Evolutionary conservation across 2,888 invertebrate species (phyloP), one percentile per base, ranked within the genome.

Genomic region (Clepsis dumicolana): DNA sequence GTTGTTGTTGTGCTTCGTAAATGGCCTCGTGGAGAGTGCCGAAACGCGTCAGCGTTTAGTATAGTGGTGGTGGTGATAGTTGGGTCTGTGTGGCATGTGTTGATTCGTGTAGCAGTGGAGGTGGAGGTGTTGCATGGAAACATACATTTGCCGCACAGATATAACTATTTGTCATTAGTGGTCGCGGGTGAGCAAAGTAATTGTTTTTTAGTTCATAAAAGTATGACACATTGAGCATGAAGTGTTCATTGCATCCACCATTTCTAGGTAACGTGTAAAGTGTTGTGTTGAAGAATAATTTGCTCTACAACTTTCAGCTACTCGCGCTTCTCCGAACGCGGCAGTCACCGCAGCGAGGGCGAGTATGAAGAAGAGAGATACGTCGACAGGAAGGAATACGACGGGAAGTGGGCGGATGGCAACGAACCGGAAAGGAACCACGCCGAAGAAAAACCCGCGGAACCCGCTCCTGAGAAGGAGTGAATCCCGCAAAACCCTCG

Each of bases 391-490:
- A 95, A 95, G 82, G 94, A 95, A 73, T 95, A 95, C 77, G 95
- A 95, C 75, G 95, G 95, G 4, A 95, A 95, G 81, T 95, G 95
- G 95, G 95, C 95, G 0, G 95, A 95, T 66, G 95, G 94, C 35
- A 94, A 94, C 68, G 94, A 94, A 66, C 91, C 92, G 0, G 92
- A 91, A 41, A 80, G 88, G 61, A 80, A 79, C 8, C 83, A 85
- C 70, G 65, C 81, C 0, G 91, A 91, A 57, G 90, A 92, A 29
- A 90, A 91, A 71, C 87, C 90, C 4, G 81, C 85, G n/a, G 89
- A 88, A 70, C 87, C 81, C 57, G 78, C 84, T 7, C 88, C 90
- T 74, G 56, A 62, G 27, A 91, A 93, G 82, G 91, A 92, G 74
- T 90, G 83, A 77, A 72, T 64, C 62, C 62, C 65, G 21, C 63